These are phyloP conservation scores for Hapalemur alaotrensis DNA, from an alignment of 2,797 vertebrate species.

Conservation along the genomic window DNA sequence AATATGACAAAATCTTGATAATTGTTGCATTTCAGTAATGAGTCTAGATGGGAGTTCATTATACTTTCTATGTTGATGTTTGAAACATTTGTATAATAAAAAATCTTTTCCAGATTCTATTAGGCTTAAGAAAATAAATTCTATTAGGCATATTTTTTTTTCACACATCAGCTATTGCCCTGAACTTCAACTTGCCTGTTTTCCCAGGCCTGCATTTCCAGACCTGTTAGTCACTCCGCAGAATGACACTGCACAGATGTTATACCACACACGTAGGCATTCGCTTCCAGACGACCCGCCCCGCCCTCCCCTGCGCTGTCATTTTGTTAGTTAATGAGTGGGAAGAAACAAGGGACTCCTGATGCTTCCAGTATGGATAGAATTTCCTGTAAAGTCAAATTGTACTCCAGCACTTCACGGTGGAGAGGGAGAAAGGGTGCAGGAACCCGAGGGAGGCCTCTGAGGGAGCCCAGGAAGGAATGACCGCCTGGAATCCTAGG, in stretches of 20 bases:
- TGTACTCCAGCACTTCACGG: background rate
- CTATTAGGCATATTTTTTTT: background rate
- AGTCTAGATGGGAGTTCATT: background rate
- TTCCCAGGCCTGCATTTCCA: slow-evolving; percentile 53
- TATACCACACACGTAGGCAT: slow-evolving; percentile 2
- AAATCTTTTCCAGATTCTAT: background rate
- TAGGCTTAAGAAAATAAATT: background rate
- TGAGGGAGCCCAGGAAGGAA: background rate
- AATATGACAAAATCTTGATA: background rate
- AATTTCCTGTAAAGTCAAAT: slow-evolving; percentile 34
- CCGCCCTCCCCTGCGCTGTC: background rate
- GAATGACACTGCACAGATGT: slow-evolving; percentile 59
- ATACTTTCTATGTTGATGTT: background rate
- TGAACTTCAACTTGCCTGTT: slow-evolving; percentile 53
- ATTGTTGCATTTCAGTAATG: background rate
- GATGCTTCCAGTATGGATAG: background rate
- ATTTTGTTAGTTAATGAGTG: slow-evolving; percentile 63
- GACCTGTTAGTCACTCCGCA: background rate
- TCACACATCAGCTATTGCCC: background rate
- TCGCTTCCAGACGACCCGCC: background rate
- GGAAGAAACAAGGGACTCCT: background rate
- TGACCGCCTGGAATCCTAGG: background rate
- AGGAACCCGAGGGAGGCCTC: background rate
- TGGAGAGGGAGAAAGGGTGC: background rate
- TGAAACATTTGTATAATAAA: background rate